A percentile compares a stretch with the other conserved stretches of the same genome.
Evolutionary conservation across 2,888 invertebrate species (phyloP).

Genomic region (Aporophyla lueneburgensis): DNA sequence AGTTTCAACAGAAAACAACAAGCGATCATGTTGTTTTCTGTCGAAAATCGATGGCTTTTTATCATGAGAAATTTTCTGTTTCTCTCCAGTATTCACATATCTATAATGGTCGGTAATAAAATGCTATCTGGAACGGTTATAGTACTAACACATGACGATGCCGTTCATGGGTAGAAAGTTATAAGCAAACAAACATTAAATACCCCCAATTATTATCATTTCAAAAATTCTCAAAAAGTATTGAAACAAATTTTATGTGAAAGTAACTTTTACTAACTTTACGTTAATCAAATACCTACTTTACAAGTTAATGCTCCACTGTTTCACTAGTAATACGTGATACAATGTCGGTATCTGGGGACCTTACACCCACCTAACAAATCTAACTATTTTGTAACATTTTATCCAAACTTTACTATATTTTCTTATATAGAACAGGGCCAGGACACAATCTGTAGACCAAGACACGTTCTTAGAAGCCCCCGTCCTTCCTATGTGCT

Average conservation of each 20-base stretch:
- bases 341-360: no score
- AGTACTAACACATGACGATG: background rate
- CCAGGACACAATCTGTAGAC: constrained; percentile 33
- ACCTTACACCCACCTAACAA: background rate
- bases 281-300: no score
- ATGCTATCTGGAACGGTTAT: background rate
- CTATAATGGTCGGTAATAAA: background rate
- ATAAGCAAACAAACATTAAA: background rate
- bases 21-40: no score
- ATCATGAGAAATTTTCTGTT: no score
- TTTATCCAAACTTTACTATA: background rate
- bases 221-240: background rate
- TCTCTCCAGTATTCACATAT: no score
- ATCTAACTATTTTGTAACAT: background rate
- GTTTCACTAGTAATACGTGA: no score
- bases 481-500: constrained; percentile 37
- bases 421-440: constrained; percentile 7
- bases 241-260: no score
- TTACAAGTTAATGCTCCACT: no score
- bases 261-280: no score
- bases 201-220: background rate
- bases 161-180: background rate
- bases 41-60: background rate
- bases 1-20: no score
- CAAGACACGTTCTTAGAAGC: constrained; percentile 42